Base-by-base conservation (phyloP, 2,113 vertebrate genomes). In the Tringa solitaria region DNA sequence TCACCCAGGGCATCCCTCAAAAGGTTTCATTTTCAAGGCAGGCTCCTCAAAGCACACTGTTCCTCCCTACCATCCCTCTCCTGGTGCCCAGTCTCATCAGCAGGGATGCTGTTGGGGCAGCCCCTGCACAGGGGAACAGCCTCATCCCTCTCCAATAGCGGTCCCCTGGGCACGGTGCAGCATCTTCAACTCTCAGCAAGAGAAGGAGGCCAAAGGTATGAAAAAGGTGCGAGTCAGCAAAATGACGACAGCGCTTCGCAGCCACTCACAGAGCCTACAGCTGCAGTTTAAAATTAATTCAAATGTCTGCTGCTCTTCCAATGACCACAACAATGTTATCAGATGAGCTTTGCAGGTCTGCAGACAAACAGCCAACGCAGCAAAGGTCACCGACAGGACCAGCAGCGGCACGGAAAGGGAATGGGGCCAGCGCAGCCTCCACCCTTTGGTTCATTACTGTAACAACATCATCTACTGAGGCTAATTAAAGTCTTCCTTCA, bases 271-370 rank as follows among this genome's bases (percentile, higher is more conserved):
- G 46, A 81, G 32, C 32, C 70, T 72, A 41, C 0, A 0, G 64
- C 57, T 79, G 51, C 61, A 68, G 45, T 82, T 82, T 76, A 75
- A 72, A 94, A 72, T 90, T 13, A 81, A 94, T 80, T 89, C 74
- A 41, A 30, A 87, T 1, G 27, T 59, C 39, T 28, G 73, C 77
- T 87, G 72, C 64, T 87, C 53, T 96, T 81, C 84, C 57, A 87
- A 14, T 0, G 2, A 77, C 64, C 72, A 84, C 77, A 84, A 89
- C 87, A 92, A 59, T 84, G 85, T 83, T 90, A 92, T 86, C 87
- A 92, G 93, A 94, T 90, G 88, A 94, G 88, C 79, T 93, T 2
- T 93, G 90, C 70, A 79, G 90, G 79, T 80, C 79, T 59, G 82
- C 72, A 90, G 81, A 79, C 84, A 83, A 96, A 90, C 75, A 93